A percentile compares a stretch with the other conserved stretches of the same genome.
phyloP scores from a whole-genome alignment of 2,888 invertebrate species.

The Eugnorisma glareosa region DNA sequence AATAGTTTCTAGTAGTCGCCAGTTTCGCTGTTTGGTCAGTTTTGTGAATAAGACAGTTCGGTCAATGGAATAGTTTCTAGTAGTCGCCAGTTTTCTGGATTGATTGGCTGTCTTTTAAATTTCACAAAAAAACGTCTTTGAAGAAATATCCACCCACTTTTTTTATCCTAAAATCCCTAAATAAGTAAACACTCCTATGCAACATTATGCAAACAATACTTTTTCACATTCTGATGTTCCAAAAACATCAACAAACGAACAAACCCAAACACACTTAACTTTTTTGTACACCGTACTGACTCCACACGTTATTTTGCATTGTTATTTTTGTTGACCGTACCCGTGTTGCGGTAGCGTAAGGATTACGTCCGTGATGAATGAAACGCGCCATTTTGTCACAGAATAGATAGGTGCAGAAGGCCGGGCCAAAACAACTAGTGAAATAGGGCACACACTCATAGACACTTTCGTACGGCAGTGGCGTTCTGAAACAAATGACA shows the following conservation, averaged over 20 bases:
- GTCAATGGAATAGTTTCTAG: no score
- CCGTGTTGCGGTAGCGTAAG: conserved; percentile 67
- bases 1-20: not conserved
- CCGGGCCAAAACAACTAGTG: rapidly evolving
- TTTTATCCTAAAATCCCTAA: not conserved
- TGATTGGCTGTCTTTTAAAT: not conserved
- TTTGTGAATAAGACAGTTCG: no score
- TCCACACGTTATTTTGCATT: conserved; percentile 61
- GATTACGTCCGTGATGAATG: conserved; percentile 75
- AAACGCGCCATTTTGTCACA: conserved; percentile 62
- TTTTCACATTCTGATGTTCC: conserved; percentile 28
- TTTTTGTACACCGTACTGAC: conserved; percentile 48
- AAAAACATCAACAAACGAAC: conserved; percentile 40
- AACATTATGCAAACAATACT: conserved; percentile 14
- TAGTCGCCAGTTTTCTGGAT: not conserved
- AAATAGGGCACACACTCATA: not conserved
- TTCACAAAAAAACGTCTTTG: not conserved
- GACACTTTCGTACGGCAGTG: no score
- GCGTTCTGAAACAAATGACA: no score
- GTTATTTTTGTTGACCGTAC: conserved; percentile 66
- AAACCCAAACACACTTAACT: conserved; percentile 55
- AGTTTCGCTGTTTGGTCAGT: no score
- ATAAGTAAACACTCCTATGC: not conserved
- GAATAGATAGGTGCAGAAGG: conserved; percentile 4
- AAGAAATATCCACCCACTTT: not conserved